A percentile compares a stretch with the other conserved stretches of the same genome.
These are phyloP conservation scores for Tetrapedia diversipes DNA, from an alignment of 2,888 invertebrate species.

Conservation along the genomic window DNA sequence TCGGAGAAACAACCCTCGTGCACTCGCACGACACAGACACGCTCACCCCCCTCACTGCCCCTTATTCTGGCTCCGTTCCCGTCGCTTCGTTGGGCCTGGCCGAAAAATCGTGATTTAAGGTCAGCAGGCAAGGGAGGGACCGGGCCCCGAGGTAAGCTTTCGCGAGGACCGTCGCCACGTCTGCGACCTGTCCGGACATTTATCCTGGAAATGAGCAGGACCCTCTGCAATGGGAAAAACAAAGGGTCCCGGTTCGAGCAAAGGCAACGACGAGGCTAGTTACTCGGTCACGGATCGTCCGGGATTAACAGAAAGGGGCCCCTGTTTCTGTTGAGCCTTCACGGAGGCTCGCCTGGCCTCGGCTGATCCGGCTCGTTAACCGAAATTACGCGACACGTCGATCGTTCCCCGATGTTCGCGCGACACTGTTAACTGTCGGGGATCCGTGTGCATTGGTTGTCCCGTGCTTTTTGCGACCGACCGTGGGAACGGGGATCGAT, in stretches of 20 bases:
- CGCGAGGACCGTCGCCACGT: conserved; percentile 52
- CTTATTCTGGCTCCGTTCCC: neutral
- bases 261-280: conserved; percentile 41
- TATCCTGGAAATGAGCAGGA: conserved; percentile 60
- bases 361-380: conserved; percentile 59
- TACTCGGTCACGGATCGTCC: conserved; percentile 58
- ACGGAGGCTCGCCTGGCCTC: neutral
- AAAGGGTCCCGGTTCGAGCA: conserved; percentile 36
- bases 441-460: too few species aligned
- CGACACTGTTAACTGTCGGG: conserved; percentile 8
- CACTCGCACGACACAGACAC: conserved; percentile 55
- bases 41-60: conserved; percentile 18
- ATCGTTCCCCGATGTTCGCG: conserved; percentile 21
- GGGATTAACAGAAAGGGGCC: conserved; percentile 43
- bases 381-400: conserved; percentile 61
- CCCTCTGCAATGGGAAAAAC: conserved; percentile 58
- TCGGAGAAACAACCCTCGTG: conserved; percentile 66
- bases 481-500: neutral
- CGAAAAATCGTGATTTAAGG: conserved; percentile 71
- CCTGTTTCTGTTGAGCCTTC: conserved; percentile 29
- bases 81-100: neutral
- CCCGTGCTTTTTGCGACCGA: neutral
- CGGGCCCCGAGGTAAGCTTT: conserved; percentile 37
- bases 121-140: conserved; percentile 48
- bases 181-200: conserved; percentile 51